A percentile compares a stretch with the other conserved stretches of the same genome.
These are phyloP conservation scores for Tyria jacobaeae DNA, from an alignment of 2,888 invertebrate genomes.

Conservation along the genomic window DNA sequence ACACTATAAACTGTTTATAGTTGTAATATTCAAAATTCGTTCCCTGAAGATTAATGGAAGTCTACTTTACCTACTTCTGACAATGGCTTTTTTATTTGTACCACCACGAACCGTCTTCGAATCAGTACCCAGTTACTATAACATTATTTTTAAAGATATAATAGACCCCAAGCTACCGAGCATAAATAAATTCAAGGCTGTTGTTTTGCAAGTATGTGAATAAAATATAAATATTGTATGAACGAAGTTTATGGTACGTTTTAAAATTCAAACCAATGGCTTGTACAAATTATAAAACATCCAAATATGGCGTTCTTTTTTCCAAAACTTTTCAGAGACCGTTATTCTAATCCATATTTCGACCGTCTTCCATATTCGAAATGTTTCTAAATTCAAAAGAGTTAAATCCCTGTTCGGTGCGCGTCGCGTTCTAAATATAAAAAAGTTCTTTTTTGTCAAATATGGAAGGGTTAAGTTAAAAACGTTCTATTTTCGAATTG, in stretches of 20 bases:
- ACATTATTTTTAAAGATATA: constrained; percentile 21
- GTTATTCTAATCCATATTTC: constrained; percentile 75
- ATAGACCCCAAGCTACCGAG: constrained; percentile 10
- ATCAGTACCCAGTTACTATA: constrained; percentile 9
- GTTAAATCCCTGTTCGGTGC: constrained; percentile 79
- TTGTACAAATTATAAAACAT: constrained; percentile 45
- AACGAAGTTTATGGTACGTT: constrained; percentile 25
- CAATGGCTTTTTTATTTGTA: background rate
- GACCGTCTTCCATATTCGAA: constrained; percentile 73
- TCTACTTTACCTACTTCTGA: background rate
- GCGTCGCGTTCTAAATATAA: constrained; percentile 84
- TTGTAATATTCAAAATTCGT: too few species aligned
- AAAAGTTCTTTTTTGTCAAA: constrained; percentile 84
- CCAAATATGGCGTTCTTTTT: constrained; percentile 45
- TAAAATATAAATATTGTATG: constrained; percentile 16
- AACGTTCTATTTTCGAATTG: constrained; percentile 86
- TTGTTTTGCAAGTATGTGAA: constrained; percentile 13
- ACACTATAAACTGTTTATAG: too few species aligned
- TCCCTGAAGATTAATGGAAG: background rate
- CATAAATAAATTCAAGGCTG: constrained; percentile 28
- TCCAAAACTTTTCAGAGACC: constrained; percentile 51
- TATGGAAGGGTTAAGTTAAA: constrained; percentile 87
- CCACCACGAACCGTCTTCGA: background rate
- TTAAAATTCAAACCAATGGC: constrained; percentile 23
- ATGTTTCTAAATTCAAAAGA: constrained; percentile 83